Evolutionary conservation across 2,888 invertebrate species (phyloP).

Genomic region (Heliconius cydno): DNA sequence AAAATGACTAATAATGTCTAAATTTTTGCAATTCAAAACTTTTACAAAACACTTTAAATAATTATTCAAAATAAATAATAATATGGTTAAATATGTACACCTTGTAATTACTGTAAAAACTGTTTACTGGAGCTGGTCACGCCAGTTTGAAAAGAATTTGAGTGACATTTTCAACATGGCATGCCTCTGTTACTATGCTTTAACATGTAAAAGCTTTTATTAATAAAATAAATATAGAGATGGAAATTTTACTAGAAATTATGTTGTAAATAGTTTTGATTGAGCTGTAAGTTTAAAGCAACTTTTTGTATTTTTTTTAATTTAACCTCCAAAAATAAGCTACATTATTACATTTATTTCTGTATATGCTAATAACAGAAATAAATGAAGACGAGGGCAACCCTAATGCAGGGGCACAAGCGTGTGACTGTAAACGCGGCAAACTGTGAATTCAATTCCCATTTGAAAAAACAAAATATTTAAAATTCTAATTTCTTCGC

Average conservation of each 20-base stretch:
- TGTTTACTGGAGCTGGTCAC: constrained; percentile 6
- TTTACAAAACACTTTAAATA: not conserved
- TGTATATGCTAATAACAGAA: not conserved
- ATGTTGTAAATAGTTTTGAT: not conserved
- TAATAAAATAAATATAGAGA: not conserved
- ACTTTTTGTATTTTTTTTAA: no score
- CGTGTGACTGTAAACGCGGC: no score
- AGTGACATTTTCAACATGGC: constrained; percentile 11
- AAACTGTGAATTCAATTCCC: no score
- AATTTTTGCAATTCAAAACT: not conserved
- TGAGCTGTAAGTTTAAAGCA: not conserved
- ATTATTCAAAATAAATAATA: constrained; percentile 9
- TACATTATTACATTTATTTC: not conserved
- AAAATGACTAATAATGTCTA: not conserved
- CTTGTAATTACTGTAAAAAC: constrained; percentile 18
- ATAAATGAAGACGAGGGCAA: no score
- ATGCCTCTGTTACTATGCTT: constrained; percentile 8
- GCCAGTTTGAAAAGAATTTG: not conserved
- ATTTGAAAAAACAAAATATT: no score
- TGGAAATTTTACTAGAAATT: not conserved
- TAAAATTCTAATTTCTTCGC: no score
- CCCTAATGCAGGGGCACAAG: no score
- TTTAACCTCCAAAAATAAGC: no score
- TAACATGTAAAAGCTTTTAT: constrained; percentile 9
- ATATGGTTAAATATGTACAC: not conserved